Evolutionary conservation across 2,113 vertebrate species (phyloP), one percentile per base, ranked within the genome.

Genomic region (Rana temporaria): DNA sequence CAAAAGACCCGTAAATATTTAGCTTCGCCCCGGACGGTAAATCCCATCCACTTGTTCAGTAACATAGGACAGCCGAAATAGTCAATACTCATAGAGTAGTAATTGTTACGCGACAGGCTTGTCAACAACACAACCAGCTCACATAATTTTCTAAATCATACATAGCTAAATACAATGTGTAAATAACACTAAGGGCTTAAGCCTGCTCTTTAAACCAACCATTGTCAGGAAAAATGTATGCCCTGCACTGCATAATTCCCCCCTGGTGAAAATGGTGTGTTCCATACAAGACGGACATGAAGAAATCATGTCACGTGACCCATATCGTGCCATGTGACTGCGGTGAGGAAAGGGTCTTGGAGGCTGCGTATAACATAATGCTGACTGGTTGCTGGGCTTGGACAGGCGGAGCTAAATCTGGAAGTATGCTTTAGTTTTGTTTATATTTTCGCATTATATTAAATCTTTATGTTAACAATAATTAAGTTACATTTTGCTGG

Each of bases 1-100:
- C 26, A 30, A 30, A 3, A 30, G 3, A 42, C 38, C 70, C 73
- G 26, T 30, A 30, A 30, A 66, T n/a, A 26, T 67, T 14, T 48
- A 59, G 6, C 60, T 74, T 70, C 80, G 38, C 79, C 68, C 80
- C 60, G 48, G 70, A 82, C 24, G 24, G 60, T 65, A 66, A 82
- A 42, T 56, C 80, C 79, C 79, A 64, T 65, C 2, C 42, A 73
- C 79, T 55, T 18, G 20, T 57, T 34, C 57, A 73, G 24, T 34
- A 48, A 55, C n/a, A 53, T 69, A 73, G 79, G 17, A 63, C 55
- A 4, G 48, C 7, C 42, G 8, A 48, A 30, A 48, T 1, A n/a
- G 32, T 30, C 77, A 42, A 65, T 24, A 16, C 30, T 26, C 6
- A 24, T 0, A 57, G 53, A 52, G 69, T 30, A 30, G 24, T 30